These are phyloP conservation scores for Coelinius sp. DNA, from an alignment of 2,888 invertebrate genomes.

Conservation along the genomic window DNA sequence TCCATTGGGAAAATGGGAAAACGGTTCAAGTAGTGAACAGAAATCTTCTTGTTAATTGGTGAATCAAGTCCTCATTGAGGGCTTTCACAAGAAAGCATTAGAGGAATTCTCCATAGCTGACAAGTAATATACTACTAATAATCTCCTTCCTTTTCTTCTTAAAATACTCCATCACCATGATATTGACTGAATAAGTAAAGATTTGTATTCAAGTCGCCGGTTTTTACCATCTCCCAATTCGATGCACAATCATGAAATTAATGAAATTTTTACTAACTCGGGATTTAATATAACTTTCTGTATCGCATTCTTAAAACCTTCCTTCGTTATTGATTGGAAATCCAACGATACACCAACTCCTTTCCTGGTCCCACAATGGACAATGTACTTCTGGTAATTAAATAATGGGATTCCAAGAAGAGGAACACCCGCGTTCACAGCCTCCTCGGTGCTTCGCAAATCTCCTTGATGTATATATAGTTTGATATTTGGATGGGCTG, in stretches of 20 bases:
- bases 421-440: constrained; percentile 52
- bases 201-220: too few species aligned
- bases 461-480: constrained; percentile 57
- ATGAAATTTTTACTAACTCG: constrained; percentile 40
- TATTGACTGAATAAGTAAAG: too few species aligned
- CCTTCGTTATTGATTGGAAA: constrained; percentile 27
- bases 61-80: too few species aligned
- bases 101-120: too few species aligned
- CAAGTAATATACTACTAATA: too few species aligned
- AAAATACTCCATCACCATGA: too few species aligned
- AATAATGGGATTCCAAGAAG: constrained; percentile 54
- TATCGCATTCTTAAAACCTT: constrained; percentile 41
- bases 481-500: constrained; percentile 56
- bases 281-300: constrained; percentile 44
- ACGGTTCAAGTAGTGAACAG: too few species aligned
- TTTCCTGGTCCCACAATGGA: constrained; percentile 39
- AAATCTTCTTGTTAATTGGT: too few species aligned
- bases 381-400: constrained; percentile 53
- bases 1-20: too few species aligned
- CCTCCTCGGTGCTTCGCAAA: constrained; percentile 56
- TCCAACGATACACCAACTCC: constrained; percentile 49
- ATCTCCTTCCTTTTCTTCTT: too few species aligned
- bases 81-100: too few species aligned
- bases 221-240: background rate
- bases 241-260: background rate